Conservation (phyloP, 2,113 vertebrate species). For the Merops nubicus region DNA sequence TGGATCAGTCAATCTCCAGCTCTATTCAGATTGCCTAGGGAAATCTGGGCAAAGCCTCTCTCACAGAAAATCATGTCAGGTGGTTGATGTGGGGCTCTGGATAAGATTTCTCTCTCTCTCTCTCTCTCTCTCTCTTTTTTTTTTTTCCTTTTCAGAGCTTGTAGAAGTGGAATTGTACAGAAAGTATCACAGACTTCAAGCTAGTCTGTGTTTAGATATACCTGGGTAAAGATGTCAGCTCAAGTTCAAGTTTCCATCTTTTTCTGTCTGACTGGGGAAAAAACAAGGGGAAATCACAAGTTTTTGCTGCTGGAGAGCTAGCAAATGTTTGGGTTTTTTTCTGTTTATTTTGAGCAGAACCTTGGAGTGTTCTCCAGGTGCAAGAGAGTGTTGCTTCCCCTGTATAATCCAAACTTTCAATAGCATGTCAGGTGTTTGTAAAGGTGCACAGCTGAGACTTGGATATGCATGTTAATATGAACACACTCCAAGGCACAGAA, state of each 20-base stretch:
- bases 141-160: background rate
- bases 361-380: background rate
- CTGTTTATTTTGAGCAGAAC: background rate
- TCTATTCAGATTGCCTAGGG: background rate
- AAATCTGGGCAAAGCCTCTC: background rate
- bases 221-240: background rate
- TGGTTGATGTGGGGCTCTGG: background rate
- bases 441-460: background rate
- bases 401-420: background rate
- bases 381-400: background rate
- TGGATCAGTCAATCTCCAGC: background rate
- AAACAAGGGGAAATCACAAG: background rate
- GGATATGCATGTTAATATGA: background rate
- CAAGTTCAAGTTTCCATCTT: background rate
- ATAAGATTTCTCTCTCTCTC: no score
- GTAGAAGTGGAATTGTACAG: background rate
- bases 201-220: background rate
- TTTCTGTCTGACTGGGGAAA: background rate
- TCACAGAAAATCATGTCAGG: background rate
- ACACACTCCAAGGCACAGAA: background rate
- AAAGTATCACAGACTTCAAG: background rate
- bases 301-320: background rate
- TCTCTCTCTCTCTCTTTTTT: no score
- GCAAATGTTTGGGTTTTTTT: background rate
- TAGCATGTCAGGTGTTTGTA: background rate